These are phyloP conservation scores for Rhinoderma darwinii DNA, from an alignment of 2,113 vertebrate genomes.

Conservation along the genomic window DNA sequence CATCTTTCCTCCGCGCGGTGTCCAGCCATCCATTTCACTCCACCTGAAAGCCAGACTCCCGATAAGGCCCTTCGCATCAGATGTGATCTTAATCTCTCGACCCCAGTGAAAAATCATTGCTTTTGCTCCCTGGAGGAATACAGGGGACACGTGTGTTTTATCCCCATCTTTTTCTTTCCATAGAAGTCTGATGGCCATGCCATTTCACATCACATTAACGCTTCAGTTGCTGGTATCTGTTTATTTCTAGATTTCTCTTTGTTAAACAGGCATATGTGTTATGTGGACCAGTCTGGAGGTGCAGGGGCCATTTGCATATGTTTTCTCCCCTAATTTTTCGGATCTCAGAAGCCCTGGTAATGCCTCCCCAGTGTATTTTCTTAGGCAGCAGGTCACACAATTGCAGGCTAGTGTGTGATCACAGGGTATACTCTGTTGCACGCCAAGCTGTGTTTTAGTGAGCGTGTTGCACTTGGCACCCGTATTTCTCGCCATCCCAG, in stretches of 20 bases:
- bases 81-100: background rate
- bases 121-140: conserved; percentile 2
- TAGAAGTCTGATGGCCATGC: background rate
- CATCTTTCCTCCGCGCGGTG: background rate
- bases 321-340: background rate
- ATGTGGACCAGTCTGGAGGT: conserved; percentile 16
- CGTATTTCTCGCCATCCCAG: conserved; percentile 51
- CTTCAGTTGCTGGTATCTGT: background rate
- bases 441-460: conserved; percentile 52
- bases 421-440: conserved; percentile 52
- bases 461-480: conserved; percentile 59
- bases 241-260: background rate
- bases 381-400: conserved; percentile 57
- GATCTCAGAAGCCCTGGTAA: conserved; percentile 45
- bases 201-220: background rate
- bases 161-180: conserved; percentile 5
- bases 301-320: background rate
- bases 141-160: background rate
- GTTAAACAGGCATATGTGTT: background rate
- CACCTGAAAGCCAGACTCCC: background rate
- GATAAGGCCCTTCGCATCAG: background rate
- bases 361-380: conserved; percentile 59
- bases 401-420: conserved; percentile 41
- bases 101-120: background rate
- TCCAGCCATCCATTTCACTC: conserved; percentile 21